phyloP scores from a whole-genome alignment of 2,113 vertebrate species.

The Hyla sarda region DNA sequence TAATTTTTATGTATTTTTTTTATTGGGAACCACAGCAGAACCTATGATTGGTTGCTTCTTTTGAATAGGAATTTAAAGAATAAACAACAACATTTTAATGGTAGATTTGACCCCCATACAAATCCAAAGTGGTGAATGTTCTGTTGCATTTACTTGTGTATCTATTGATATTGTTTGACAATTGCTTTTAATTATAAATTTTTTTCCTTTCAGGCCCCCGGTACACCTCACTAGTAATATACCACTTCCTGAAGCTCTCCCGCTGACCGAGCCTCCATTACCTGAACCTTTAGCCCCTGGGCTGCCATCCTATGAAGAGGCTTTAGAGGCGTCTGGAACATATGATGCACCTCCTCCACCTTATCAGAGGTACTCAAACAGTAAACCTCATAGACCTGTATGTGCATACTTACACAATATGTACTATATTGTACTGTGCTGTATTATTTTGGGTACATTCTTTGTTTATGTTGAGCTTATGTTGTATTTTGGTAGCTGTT shows the following conservation, averaged over 20 bases:
- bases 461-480: no score
- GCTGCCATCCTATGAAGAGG: constrained; percentile 84
- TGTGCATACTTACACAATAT: background rate
- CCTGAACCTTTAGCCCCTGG: constrained; percentile 67
- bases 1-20: no score
- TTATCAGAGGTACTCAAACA: constrained; percentile 77
- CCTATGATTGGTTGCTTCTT: background rate
- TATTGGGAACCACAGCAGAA: no score
- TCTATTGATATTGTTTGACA: background rate
- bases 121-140: no score
- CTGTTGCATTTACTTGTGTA: no score
- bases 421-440: no score
- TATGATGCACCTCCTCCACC: constrained; percentile 86
- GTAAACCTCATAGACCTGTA: background rate
- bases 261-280: constrained; percentile 39
- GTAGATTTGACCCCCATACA: no score
- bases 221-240: constrained; percentile 35
- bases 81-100: no score
- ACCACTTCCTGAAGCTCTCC: constrained; percentile 46
- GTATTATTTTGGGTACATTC: no score
- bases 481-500: no score
- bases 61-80: background rate
- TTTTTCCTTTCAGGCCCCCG: constrained; percentile 15
- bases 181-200: background rate
- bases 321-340: constrained; percentile 75